Evolutionary conservation across 2,888 invertebrate species (phyloP).

Genomic region (Napeogenes inachia): DNA sequence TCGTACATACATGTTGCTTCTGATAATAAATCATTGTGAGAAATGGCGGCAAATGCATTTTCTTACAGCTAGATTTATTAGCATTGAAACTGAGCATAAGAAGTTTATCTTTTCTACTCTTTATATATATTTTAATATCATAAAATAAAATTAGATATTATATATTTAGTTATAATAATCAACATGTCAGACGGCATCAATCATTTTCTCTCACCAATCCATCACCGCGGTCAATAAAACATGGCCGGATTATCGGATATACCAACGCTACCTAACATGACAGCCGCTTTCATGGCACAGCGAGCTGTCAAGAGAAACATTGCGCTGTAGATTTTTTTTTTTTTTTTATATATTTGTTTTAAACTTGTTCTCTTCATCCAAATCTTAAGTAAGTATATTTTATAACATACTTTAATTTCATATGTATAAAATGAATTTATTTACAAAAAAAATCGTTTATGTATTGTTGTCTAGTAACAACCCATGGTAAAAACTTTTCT

Average conservation of each 20-base stretch:
- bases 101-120: too few relatives aligned
- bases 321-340: background rate
- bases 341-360: background rate
- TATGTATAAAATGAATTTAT: too few relatives aligned
- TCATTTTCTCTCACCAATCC: slow-evolving; percentile 33
- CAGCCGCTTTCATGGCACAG: slow-evolving; percentile 39
- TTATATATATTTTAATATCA: slow-evolving; percentile 14
- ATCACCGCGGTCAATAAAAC: slow-evolving; percentile 38
- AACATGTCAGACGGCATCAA: slow-evolving; percentile 29
- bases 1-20: too few relatives aligned
- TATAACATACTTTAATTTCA: too few relatives aligned
- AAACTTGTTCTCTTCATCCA: background rate
- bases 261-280: slow-evolving; percentile 37
- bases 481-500: too few relatives aligned
- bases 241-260: slow-evolving; percentile 28
- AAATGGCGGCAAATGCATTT: too few relatives aligned
- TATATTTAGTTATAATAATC: slow-evolving; percentile 14
- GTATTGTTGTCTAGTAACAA: too few relatives aligned
- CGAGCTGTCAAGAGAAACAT: slow-evolving; percentile 20
- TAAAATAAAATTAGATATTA: background rate
- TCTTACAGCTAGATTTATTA: too few relatives aligned
- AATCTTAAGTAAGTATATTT: too few relatives aligned
- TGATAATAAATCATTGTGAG: too few relatives aligned
- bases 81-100: too few relatives aligned
- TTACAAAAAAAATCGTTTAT: too few relatives aligned